These are phyloP conservation scores for Larimichthys polyactis DNA, from an alignment of 2,113 vertebrate species.

Conservation along the genomic window DNA sequence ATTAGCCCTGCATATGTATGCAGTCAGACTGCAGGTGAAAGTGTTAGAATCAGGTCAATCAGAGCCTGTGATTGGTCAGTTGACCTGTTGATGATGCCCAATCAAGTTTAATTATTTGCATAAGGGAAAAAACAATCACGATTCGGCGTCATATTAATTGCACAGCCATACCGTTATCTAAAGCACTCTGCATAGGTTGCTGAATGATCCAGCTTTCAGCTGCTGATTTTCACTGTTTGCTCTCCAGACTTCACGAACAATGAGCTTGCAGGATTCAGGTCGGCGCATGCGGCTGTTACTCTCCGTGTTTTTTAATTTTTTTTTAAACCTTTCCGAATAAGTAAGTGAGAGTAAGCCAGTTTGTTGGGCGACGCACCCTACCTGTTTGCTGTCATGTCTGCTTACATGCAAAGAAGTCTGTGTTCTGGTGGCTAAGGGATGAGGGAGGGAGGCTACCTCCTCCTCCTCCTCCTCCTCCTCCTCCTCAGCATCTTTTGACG, in stretches of 20 bases:
- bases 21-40: not conserved
- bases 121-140: not conserved
- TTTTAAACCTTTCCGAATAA: not conserved
- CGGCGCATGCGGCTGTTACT: not conserved
- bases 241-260: not conserved
- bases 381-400: slow-evolving; percentile 17
- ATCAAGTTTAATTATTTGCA: not conserved
- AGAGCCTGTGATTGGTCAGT: slow-evolving; percentile 31
- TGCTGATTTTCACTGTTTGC: not conserved
- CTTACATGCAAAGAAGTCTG: slow-evolving; percentile 4
- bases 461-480: slow-evolving; percentile 6
- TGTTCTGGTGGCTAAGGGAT: not conserved
- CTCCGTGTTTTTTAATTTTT: not conserved
- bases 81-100: slow-evolving; percentile 12
- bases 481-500: slow-evolving; percentile 32
- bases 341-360: not conserved
- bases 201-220: too few species aligned
- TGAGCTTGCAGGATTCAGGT: not conserved
- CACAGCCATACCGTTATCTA: not conserved
- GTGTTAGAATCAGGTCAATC: not conserved
- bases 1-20: too few species aligned
- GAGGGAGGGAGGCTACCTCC: too few species aligned
- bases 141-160: slow-evolving; percentile 4
- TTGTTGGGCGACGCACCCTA: not conserved
- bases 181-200: not conserved